Conservation (phyloP, 2,888 invertebrate species). For the Hyalella azteca region DNA sequence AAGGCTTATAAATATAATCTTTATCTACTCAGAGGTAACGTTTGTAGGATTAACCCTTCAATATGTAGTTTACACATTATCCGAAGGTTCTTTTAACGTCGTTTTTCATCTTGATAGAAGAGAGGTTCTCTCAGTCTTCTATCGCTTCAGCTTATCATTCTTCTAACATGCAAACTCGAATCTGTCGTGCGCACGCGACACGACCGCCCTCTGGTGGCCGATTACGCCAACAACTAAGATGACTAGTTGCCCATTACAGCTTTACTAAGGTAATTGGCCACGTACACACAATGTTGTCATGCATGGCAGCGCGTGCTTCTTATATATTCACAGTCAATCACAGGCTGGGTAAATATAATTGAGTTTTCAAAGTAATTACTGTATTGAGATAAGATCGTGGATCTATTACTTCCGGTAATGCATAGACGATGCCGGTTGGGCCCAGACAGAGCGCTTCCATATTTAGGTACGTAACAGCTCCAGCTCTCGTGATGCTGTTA, state of each 20-base stretch:
- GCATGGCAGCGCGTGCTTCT: neutral
- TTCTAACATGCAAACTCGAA: constrained; percentile 26
- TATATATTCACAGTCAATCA: neutral
- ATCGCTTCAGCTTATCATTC: constrained; percentile 4
- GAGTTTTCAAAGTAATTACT: constrained; percentile 1
- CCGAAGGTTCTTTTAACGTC: no score
- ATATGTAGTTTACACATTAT: no score
- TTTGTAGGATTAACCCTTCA: no score
- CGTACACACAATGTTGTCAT: neutral
- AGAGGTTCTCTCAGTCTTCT: no score
- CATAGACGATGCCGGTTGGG: no score
- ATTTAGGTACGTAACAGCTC: no score
- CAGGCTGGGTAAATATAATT: neutral
- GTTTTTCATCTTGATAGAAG: no score
- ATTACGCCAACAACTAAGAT: constrained; percentile 9
- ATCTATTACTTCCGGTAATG: no score
- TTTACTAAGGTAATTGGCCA: neutral
- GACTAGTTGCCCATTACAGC: constrained; percentile 10
- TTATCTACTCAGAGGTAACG: no score
- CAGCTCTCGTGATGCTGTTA: no score
- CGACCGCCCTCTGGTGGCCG: constrained; percentile 14
- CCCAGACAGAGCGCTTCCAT: no score
- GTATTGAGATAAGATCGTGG: neutral
- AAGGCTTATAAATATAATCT: no score
- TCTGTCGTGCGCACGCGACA: constrained; percentile 19